Evolutionary conservation across 2,888 invertebrate genomes (phyloP).

Genomic region (Auanema freiburgensis): DNA sequence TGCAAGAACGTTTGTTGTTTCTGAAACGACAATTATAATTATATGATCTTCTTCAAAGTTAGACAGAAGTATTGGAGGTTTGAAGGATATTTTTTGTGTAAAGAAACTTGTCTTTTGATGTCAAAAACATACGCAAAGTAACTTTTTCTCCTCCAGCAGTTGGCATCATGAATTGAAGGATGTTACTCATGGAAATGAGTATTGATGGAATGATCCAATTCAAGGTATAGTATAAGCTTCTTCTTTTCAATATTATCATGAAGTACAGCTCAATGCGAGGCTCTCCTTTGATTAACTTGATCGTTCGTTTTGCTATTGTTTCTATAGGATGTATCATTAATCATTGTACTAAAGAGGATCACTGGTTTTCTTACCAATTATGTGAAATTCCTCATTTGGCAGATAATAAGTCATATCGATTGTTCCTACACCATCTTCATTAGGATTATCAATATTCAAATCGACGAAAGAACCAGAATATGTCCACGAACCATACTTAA

Average conservation of each 20-base stretch:
- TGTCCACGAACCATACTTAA: conserved; percentile 21
- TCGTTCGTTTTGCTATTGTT: conserved; percentile 13
- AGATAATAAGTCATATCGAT: conserved; percentile 17
- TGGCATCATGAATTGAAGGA: conserved; percentile 94
- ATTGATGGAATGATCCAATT: conserved; percentile 88
- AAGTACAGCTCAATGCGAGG: conserved; percentile 50
- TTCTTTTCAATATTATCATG: conserved; percentile 69
- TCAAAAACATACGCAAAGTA: conserved; percentile 78
- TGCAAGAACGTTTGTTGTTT: conserved; percentile 73
- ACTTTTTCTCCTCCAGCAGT: conserved; percentile 99
- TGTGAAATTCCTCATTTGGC: conserved; percentile 13
- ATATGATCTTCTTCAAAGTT: too few species aligned
- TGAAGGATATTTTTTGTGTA: too few species aligned
- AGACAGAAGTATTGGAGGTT: too few species aligned
- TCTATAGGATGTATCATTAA: conserved; percentile 1
- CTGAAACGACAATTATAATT: conserved; percentile 28
- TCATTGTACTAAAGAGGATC: not conserved
- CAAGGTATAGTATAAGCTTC: conserved; percentile 79
- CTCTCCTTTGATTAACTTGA: conserved; percentile 30
- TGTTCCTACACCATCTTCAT: not conserved
- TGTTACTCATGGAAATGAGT: conserved; percentile 96
- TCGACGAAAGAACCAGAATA: conserved; percentile 14
- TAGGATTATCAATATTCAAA: conserved; percentile 10
- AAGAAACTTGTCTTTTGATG: not conserved
- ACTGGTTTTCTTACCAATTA: conserved; percentile 9